A percentile compares a stretch with the other conserved stretches of the same genome.
Conservation (phyloP, 2,797 vertebrate genomes). For the Amniataba percoides region DNA sequence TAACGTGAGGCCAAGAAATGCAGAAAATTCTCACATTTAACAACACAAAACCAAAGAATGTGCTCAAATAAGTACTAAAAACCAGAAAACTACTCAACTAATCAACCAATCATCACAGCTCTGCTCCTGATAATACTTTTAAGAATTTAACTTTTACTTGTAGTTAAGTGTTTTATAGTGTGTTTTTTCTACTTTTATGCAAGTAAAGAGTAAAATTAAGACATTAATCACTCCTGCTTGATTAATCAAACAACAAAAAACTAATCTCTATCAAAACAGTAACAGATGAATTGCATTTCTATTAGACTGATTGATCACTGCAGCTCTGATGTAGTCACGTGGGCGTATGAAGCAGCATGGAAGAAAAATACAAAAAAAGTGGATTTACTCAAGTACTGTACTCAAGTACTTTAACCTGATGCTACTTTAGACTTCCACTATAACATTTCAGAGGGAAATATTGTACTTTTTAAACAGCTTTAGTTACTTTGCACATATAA, state of each 20-base stretch:
- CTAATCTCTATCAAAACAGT: background rate
- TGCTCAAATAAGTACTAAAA: background rate
- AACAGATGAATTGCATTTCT: background rate
- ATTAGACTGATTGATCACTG: background rate
- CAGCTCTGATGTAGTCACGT: background rate
- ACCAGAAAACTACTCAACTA: too few relatives aligned
- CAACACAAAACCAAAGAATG: background rate
- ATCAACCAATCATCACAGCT: background rate
- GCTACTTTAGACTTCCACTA: too few relatives aligned
- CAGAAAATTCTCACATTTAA: too few relatives aligned
- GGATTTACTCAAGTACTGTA: too few relatives aligned
- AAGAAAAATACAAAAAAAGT: background rate
- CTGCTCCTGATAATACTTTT: background rate
- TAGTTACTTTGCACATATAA: too few relatives aligned
- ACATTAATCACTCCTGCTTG: background rate
- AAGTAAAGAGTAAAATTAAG: too few relatives aligned
- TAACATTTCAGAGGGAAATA: too few relatives aligned
- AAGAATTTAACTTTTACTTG: background rate
- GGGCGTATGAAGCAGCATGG: background rate
- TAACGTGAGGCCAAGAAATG: background rate
- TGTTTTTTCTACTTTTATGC: background rate
- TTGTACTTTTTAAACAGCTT: too few relatives aligned
- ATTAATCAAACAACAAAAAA: background rate
- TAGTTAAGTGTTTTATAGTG: too few relatives aligned
- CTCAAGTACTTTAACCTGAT: too few relatives aligned